Evolutionary conservation across 2,888 invertebrate genomes (phyloP), one percentile per base, ranked within the genome.

Genomic region (Zelleria hepariella): DNA sequence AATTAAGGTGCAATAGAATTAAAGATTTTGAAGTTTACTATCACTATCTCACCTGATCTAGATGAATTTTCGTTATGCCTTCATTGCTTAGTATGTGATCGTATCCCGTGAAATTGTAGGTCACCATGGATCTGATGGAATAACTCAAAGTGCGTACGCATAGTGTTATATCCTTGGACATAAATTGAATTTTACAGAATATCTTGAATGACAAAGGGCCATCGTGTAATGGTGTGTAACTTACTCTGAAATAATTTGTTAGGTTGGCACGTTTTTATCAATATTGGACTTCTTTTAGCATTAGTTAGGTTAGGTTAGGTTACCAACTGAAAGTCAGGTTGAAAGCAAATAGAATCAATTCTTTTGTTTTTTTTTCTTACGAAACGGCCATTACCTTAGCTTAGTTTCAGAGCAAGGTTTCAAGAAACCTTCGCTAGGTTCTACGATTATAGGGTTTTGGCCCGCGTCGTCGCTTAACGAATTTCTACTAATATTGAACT

Each of bases 121-220:
- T 78, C 2, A 92, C 80, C 64, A 78, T 80, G 0, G 91, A 83
- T 59, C 88, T 78, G 47, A 92, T 87, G 52, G 86, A 84, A 64
- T 86, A 82, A 62, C 91, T 91, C 20, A 82, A 78, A 3, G 90
- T 86, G 48, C 85, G 86, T 1, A 93, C 84, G 59, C 84, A 84
- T 49, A 92, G 66, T 3, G 78, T 79, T 54, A 92, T 68, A 48
- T 85, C 86, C 61, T 84, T 84, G 26, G 82, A 89, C 75, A 91
- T 75, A 68, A 86, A 87, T 59, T 88, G 86, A 0, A 93, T 72
- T 20, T 71, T 72, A 69, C 91, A 92, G 68, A 88, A 90, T 67
- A 92, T 76, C 65, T 86, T 87, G 68, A 91, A 93, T 7, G 85
- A 83, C 20, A 87, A 67, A 26, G 90, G 89, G 0, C 92, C 92